Percentiles rank a stretch among this genome's conserved stretches.
Evolutionary conservation across 2,888 invertebrate species (phyloP).

Genomic region (Sipunculus nudus): DNA sequence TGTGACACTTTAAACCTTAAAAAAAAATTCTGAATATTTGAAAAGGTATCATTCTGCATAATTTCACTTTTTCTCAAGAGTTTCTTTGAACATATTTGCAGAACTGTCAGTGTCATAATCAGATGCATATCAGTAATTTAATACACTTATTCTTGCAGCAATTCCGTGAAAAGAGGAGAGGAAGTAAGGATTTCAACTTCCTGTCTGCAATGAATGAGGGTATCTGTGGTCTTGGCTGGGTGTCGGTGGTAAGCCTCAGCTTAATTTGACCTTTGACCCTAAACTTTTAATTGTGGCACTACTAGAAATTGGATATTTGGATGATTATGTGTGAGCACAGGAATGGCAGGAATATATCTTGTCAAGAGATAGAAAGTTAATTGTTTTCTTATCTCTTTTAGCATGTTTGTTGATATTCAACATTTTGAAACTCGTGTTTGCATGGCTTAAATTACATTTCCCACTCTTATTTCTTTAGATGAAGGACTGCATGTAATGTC

Average conservation of each 20-base stretch:
- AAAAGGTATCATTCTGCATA: not conserved
- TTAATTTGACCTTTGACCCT: not conserved
- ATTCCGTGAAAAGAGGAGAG: constrained; percentile 89
- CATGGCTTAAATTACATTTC: too few relatives aligned
- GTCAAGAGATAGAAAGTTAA: not conserved
- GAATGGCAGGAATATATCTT: not conserved
- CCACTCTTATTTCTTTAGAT: too few relatives aligned
- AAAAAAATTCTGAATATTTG: too few relatives aligned
- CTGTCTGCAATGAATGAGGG: constrained; percentile 95
- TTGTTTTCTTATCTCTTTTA: not conserved
- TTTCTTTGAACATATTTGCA: too few relatives aligned
- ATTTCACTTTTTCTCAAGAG: too few relatives aligned
- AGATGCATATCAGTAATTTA: too few relatives aligned
- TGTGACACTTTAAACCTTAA: too few relatives aligned
- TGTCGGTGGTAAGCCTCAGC: constrained; percentile 77
- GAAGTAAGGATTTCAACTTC: constrained; percentile 87
- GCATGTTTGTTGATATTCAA: not conserved
- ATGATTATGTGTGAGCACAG: not conserved
- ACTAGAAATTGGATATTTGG: not conserved
- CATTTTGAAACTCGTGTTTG: not conserved
- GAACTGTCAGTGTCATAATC: too few relatives aligned
- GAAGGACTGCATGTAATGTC: too few relatives aligned
- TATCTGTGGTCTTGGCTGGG: constrained; percentile 96
- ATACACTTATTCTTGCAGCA: constrained; percentile 73
- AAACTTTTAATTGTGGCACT: not conserved